These are phyloP conservation scores for Aegotheles bennettii DNA, from an alignment of 2,113 vertebrate species.

Conservation along the genomic window DNA sequence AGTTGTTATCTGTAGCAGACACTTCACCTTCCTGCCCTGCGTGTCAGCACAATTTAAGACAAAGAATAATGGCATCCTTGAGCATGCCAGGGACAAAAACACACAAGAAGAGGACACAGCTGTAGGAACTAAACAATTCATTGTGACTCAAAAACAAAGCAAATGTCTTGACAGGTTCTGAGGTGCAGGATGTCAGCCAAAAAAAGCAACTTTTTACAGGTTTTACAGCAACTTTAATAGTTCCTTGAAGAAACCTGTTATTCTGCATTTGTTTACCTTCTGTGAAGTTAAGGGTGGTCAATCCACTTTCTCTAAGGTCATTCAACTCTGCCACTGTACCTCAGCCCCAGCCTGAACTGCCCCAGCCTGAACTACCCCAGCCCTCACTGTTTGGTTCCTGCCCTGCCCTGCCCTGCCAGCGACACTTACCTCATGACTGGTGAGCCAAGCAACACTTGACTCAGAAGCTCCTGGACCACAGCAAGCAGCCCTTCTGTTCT, in stretches of 20 bases:
- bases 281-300: background rate
- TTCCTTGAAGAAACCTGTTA: background rate
- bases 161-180: background rate
- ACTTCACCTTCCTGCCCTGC: background rate
- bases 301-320: background rate
- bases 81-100: background rate
- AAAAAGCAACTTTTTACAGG: background rate
- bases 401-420: background rate
- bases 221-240: background rate
- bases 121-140: background rate
- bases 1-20: background rate
- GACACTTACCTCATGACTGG: fast-evolving
- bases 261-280: background rate
- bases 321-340: background rate
- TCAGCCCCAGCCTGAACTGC: background rate
- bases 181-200: background rate
- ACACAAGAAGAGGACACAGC: background rate
- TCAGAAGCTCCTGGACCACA: background rate
- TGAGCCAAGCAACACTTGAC: background rate
- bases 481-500: background rate
- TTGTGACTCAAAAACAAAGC: background rate
- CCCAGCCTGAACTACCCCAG: background rate
- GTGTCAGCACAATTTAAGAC: background rate
- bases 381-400: background rate
- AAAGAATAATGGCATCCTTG: background rate